These are phyloP conservation scores for Prionchulus punctatus DNA, from an alignment of 2,888 invertebrate genomes.

Conservation along the genomic window DNA sequence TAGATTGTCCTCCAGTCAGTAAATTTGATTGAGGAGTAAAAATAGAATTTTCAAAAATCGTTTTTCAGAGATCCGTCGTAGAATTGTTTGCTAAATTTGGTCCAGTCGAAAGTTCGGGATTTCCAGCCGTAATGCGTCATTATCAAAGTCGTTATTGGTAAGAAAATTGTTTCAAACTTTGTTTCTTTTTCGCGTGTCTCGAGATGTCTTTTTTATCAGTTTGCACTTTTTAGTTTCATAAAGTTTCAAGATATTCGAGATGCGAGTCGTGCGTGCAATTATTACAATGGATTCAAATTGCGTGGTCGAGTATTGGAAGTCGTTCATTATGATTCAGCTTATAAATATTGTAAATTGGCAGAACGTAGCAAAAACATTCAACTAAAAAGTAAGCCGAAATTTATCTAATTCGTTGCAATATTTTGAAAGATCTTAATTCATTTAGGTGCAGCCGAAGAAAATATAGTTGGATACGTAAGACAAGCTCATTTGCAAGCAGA, in stretches of 20 bases:
- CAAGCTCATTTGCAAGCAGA: not conserved
- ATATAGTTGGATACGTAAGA: not conserved
- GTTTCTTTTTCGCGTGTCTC: not conserved
- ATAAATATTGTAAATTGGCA: not conserved
- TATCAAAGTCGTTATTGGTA: not conserved
- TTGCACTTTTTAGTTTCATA: constrained; percentile 1
- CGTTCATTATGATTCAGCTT: not conserved
- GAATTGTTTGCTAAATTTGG: not conserved
- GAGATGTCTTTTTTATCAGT: not conserved
- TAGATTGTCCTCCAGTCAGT: not conserved
- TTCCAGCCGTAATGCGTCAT: not conserved
- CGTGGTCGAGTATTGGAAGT: not conserved
- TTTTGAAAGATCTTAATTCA: not conserved
- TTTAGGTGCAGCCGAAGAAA: not conserved
- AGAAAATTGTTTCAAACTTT: not conserved
- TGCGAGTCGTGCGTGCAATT: not conserved
- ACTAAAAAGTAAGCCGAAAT: not conserved
- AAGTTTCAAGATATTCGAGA: not conserved
- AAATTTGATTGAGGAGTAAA: not conserved
- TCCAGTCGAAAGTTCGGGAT: not conserved
- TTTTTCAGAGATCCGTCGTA: not conserved
- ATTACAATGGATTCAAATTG: not conserved
- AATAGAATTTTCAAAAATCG: not conserved
- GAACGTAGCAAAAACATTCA: not conserved
- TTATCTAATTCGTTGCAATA: too few species aligned